Evolutionary conservation across 1,140 invertebrate species (phyloP).

Genomic region (Thaumetopoea pityocampa): DNA sequence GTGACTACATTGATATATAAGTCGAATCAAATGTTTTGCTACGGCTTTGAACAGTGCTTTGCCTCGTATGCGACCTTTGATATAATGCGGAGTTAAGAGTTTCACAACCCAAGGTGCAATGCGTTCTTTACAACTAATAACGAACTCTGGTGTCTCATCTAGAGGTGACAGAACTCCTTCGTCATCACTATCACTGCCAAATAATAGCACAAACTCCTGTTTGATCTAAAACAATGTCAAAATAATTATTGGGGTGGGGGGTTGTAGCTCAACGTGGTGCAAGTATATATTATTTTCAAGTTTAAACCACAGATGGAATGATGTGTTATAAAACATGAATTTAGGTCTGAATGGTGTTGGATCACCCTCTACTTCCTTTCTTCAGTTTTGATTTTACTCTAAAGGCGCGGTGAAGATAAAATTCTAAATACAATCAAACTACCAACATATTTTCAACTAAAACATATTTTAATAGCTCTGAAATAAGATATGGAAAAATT

Average conservation of each 20-base stretch:
- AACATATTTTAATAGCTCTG: no score
- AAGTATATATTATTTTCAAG: no score
- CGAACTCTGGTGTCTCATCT: slow-evolving; percentile 56
- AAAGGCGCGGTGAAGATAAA: no score
- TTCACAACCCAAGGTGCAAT: slow-evolving; percentile 65
- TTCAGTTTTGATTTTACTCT: no score
- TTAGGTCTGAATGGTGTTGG: no score
- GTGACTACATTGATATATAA: slow-evolving; percentile 66
- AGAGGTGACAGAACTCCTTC: slow-evolving; percentile 63
- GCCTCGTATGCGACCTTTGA: slow-evolving; percentile 56
- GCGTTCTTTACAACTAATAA: slow-evolving; percentile 65
- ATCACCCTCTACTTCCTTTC: no score
- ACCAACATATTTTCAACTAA: no score
- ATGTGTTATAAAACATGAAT: no score
- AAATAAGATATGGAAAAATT: no score
- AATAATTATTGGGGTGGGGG: slow-evolving; percentile 7
- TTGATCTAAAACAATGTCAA: slow-evolving; percentile 55
- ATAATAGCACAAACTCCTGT: slow-evolving; percentile 47
- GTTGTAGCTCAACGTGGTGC: no score
- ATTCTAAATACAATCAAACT: no score
- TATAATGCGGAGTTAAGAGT: slow-evolving; percentile 57
- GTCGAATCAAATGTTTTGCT: slow-evolving; percentile 59
- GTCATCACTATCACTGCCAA: slow-evolving; percentile 67
- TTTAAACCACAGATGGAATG: no score
- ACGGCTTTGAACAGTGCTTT: slow-evolving; percentile 56